Percentiles rank a stretch among this genome's conserved stretches.
phyloP scores from a whole-genome alignment of 2,113 vertebrate species.

The Zosterops borbonicus region DNA sequence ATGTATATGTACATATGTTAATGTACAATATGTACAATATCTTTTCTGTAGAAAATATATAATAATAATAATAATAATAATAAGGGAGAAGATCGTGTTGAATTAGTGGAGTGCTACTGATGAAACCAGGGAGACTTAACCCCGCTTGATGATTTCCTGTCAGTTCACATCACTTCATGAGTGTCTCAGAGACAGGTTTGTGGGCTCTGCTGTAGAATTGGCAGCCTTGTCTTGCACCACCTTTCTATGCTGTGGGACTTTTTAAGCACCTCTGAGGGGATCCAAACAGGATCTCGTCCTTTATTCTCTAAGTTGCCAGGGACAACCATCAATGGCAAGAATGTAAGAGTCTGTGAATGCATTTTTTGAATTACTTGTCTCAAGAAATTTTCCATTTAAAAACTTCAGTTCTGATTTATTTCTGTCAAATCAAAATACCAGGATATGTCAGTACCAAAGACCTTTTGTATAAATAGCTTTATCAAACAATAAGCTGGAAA shows the following conservation, averaged over 20 bases:
- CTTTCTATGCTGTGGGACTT: neutral
- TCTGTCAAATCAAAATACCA: neutral
- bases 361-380: neutral
- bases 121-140: neutral
- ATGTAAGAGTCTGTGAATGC: neutral
- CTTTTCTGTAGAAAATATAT: neutral
- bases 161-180: neutral
- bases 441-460: neutral
- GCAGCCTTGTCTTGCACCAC: neutral
- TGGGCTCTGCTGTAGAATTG: neutral
- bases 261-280: neutral
- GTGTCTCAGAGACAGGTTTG: neutral
- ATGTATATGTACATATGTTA: no score
- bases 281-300: neutral
- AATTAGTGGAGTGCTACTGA: neutral
- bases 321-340: fast-evolving
- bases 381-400: neutral
- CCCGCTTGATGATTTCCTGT: neutral
- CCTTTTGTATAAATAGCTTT: neutral
- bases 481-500: neutral
- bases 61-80: no score
- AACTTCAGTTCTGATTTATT: neutral
- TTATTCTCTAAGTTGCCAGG: neutral
- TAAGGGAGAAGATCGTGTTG: fast-evolving
- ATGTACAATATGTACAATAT: neutral